Evolutionary conservation across 2,888 invertebrate species (phyloP).

Genomic region (Drosophila neonasuta): DNA sequence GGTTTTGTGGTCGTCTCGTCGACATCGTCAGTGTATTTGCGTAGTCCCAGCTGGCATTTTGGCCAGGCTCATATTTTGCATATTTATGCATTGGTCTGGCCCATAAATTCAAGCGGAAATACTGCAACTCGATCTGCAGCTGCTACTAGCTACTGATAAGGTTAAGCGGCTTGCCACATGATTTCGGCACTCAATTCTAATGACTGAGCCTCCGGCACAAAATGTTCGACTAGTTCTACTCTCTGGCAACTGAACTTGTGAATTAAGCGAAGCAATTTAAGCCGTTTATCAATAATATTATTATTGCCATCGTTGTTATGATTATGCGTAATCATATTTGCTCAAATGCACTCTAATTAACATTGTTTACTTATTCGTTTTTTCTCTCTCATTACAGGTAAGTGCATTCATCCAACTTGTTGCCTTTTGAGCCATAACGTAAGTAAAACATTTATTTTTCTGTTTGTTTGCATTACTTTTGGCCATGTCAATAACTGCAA

Average conservation of each 20-base stretch:
- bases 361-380: slow-evolving; percentile 19
- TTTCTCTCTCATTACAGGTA: slow-evolving; percentile 61
- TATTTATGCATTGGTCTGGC: slow-evolving; percentile 51
- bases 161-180: slow-evolving; percentile 40
- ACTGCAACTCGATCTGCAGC: neutral
- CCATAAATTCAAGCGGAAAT: slow-evolving; percentile 64
- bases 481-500: slow-evolving; percentile 35
- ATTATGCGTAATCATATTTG: slow-evolving; percentile 1
- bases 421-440: slow-evolving; percentile 42
- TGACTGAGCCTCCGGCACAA: slow-evolving; percentile 19
- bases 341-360: slow-evolving; percentile 30
- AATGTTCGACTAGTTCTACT: neutral
- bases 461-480: slow-evolving; percentile 30
- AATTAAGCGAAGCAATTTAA: slow-evolving; percentile 18
- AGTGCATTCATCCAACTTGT: slow-evolving; percentile 43
- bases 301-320: neutral
- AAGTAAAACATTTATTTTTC: slow-evolving; percentile 47
- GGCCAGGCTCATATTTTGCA: slow-evolving; percentile 61
- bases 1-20: slow-evolving; percentile 7
- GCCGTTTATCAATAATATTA: slow-evolving; percentile 2
- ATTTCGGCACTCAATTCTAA: slow-evolving; percentile 47
- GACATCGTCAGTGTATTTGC: slow-evolving; percentile 26
- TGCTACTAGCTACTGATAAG: slow-evolving; percentile 38
- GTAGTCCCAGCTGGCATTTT: neutral
- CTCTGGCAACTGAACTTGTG: neutral